A percentile compares a stretch with the other conserved stretches of the same genome.
Evolutionary conservation across 2,888 invertebrate species (phyloP).

Genomic region (Diarsia mendica): DNA sequence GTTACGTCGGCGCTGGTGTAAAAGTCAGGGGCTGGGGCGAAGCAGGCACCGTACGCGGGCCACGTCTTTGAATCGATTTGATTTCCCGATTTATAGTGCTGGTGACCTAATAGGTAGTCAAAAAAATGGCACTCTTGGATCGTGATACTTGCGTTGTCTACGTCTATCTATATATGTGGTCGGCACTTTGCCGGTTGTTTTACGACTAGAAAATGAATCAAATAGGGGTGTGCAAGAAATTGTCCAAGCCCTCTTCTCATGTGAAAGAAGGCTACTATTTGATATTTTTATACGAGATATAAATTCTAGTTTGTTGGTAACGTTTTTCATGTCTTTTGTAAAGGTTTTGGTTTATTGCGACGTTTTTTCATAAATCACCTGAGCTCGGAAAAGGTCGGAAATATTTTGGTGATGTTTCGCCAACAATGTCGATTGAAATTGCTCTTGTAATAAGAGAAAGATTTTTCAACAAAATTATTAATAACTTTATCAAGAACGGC

Average conservation of each 20-base stretch:
- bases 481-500: background rate
- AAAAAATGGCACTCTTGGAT: no score
- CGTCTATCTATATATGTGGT: no score
- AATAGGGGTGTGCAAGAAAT: constrained; percentile 39
- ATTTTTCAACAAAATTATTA: background rate
- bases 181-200: constrained; percentile 36
- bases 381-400: constrained; percentile 1
- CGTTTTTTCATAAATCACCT: constrained; percentile 10
- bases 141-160: no score
- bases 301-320: background rate
- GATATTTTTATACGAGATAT: constrained; percentile 24
- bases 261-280: constrained; percentile 10
- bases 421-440: background rate
- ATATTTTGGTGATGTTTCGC: background rate
- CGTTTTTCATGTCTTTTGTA: constrained; percentile 20
- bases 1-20: no score
- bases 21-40: no score
- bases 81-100: no score
- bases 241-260: constrained; percentile 15
- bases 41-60: no score
- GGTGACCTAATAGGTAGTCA: no score
- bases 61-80: no score
- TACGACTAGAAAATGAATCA: constrained; percentile 48
- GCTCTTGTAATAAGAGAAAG: background rate
- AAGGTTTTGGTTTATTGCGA: constrained; percentile 7